Conservation (phyloP, 2,113 vertebrate species). For the Isichthys henryi region DNA sequence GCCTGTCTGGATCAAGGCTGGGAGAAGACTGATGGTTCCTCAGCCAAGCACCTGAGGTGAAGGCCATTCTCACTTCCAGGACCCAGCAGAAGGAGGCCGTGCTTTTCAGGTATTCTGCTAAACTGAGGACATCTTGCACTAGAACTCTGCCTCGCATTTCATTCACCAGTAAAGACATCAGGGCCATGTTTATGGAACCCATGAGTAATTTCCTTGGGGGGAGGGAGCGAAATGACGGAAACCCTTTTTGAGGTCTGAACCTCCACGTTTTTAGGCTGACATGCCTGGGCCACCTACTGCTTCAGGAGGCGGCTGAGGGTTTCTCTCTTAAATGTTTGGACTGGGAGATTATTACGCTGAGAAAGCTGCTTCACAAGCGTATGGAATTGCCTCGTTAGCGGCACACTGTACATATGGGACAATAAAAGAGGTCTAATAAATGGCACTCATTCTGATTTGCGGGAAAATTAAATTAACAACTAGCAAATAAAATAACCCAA, state of each 20-base stretch:
- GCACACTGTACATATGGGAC: background rate
- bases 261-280: background rate
- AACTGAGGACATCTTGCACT: background rate
- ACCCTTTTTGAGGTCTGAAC: background rate
- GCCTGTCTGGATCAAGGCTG: background rate
- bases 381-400: conserved; percentile 30
- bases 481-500: background rate
- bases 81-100: background rate
- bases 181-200: background rate
- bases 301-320: background rate
- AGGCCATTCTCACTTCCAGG: background rate
- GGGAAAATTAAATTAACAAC: conserved; percentile 2
- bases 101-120: background rate
- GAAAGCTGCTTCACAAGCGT: background rate
- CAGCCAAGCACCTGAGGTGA: background rate
- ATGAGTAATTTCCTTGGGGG: conserved; percentile 1
- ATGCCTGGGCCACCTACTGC: background rate
- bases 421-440: background rate
- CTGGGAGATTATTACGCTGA: background rate
- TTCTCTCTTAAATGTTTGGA: background rate
- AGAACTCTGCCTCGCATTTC: background rate
- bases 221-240: background rate
- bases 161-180: background rate
- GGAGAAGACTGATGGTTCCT: background rate
- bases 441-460: background rate